Evolutionary conservation across 30 jellyfish, hydroid and myxozoan species (phyloP).

Genomic region (Clytia hemisphaerica): DNA sequence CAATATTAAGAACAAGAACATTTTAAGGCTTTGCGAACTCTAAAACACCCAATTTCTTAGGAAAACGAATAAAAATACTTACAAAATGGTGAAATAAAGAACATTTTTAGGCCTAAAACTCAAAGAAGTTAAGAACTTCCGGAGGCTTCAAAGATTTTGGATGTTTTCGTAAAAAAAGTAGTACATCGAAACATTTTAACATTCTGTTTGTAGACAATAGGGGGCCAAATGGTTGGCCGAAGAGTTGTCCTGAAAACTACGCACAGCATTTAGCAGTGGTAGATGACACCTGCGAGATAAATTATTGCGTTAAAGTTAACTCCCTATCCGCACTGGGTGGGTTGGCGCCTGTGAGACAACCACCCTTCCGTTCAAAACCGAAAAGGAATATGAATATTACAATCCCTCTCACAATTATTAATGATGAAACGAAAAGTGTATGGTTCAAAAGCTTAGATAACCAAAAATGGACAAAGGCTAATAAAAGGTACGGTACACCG

Average conservation of each 20-base stretch:
- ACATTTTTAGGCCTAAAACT: no score
- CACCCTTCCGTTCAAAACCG: conserved; percentile 59
- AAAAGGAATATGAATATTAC: conserved; percentile 44
- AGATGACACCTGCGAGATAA: conserved; percentile 51
- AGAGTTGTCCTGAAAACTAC: conserved; percentile 52
- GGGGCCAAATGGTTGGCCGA: conserved; percentile 62
- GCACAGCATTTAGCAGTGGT: conserved; percentile 66
- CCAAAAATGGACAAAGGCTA: conserved; percentile 35
- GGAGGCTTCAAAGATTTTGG: no score
- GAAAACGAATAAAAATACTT: no score
- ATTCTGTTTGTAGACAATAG: conserved; percentile 38
- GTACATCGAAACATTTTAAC: no score
- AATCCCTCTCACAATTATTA: conserved; percentile 52
- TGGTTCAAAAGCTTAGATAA: conserved; percentile 39
- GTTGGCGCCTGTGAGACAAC: conserved; percentile 46
- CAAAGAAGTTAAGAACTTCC: no score
- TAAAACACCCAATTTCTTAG: no score
- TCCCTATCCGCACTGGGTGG: conserved; percentile 49
- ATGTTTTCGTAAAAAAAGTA: no score
- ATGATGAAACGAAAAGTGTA: conserved; percentile 51
- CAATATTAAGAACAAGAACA: no score
- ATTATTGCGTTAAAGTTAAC: conserved; percentile 55
- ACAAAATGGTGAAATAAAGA: no score
- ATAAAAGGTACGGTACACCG: conserved; percentile 56
- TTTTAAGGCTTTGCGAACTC: no score